phyloP scores from a whole-genome alignment of 2,797 vertebrate genomes.

The Pagetopsis macropterus region DNA sequence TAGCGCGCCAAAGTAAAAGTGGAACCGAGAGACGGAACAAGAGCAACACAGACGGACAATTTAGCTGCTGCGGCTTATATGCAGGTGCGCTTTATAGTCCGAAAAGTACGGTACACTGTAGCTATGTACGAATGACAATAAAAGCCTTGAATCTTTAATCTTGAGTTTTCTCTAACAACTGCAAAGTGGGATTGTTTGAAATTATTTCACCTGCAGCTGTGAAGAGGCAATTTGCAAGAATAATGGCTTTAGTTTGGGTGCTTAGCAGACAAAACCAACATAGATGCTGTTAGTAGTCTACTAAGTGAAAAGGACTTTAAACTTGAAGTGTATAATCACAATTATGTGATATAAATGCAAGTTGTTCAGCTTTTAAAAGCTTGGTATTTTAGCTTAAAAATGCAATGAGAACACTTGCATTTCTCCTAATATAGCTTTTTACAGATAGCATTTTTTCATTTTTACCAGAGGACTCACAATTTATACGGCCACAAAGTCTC shows the following conservation, averaged over 20 bases:
- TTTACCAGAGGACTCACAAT: background rate
- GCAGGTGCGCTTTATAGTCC: too few species aligned
- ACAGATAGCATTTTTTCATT: background rate
- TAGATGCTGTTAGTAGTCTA: background rate
- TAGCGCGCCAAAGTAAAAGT: too few species aligned
- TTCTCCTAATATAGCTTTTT: background rate
- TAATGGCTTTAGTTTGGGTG: background rate
- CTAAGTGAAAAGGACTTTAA: slow-evolving; percentile 7
- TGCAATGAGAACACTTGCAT: background rate
- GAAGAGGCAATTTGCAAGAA: slow-evolving; percentile 34
- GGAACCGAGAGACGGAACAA: too few species aligned
- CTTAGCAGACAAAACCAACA: slow-evolving; percentile 32
- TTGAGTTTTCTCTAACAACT: slow-evolving; percentile 2
- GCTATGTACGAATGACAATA: too few species aligned
- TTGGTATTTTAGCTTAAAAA: background rate
- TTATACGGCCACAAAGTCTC: background rate
- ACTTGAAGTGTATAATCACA: slow-evolving; percentile 17
- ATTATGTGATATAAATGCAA: background rate
- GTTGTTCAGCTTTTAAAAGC: background rate
- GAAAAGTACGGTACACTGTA: too few species aligned
- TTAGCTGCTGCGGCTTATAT: too few species aligned
- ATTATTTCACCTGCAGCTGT: slow-evolving; percentile 16
- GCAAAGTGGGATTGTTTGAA: slow-evolving; percentile 12
- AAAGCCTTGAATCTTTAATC: too few species aligned
- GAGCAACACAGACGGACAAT: too few species aligned